A percentile compares a stretch with the other conserved stretches of the same genome.
phyloP scores from a whole-genome alignment of 2,888 invertebrate species.

The Eledona agricola region DNA sequence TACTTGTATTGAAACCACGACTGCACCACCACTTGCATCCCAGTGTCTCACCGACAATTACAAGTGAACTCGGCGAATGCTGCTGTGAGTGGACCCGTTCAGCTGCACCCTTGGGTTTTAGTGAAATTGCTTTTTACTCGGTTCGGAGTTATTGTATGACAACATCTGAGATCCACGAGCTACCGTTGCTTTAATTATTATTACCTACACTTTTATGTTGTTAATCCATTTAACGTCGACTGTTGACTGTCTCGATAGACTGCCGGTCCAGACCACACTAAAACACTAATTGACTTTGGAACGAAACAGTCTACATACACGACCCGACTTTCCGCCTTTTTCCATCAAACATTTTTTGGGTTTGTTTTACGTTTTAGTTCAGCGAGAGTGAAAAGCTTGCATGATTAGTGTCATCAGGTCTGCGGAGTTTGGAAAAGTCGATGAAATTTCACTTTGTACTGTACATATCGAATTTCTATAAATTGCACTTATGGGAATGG shows the following conservation, averaged over 20 bases:
- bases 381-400: conserved; percentile 15
- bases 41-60: conserved; percentile 50
- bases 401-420: conserved; percentile 12
- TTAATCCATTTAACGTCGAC: conserved; percentile 57
- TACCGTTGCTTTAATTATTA: conserved; percentile 56
- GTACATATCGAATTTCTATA: conserved; percentile 37
- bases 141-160: conserved; percentile 54
- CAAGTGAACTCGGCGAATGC: conserved; percentile 52
- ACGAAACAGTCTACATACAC: conserved; percentile 28
- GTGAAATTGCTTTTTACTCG: conserved; percentile 58
- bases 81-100: conserved; percentile 45
- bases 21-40: conserved; percentile 31
- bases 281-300: conserved; percentile 38
- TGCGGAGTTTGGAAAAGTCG: conserved; percentile 21
- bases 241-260: conserved; percentile 46
- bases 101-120: conserved; percentile 50
- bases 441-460: conserved; percentile 38
- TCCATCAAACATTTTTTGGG: conserved; percentile 4
- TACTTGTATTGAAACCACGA: conserved; percentile 32
- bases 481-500: conserved; percentile 39
- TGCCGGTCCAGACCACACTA: conserved; percentile 35
- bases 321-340: conserved; percentile 17
- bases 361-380: conserved; percentile 20
- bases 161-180: conserved; percentile 52
- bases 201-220: conserved; percentile 58